Evolutionary conservation across 1,140 invertebrate species (phyloP).

Genomic region (Yoshiicerus persimilis): DNA sequence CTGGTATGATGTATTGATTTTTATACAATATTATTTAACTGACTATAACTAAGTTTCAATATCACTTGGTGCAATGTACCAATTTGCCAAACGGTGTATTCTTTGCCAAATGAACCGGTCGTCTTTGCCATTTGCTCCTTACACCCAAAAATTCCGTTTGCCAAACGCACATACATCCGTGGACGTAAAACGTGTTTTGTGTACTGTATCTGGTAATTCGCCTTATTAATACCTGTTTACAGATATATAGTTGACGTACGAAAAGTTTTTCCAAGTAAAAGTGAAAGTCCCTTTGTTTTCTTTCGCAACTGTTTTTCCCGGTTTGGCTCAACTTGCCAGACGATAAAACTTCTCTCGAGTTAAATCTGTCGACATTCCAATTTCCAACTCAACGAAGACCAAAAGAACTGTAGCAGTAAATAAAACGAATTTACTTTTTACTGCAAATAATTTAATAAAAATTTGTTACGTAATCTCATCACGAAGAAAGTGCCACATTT

Average conservation of each 20-base stretch:
- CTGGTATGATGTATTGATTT: too few relatives aligned
- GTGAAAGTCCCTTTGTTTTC: not conserved
- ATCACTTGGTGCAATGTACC: not conserved
- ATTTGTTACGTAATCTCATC: not conserved
- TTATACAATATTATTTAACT: too few relatives aligned
- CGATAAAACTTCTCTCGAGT: not conserved
- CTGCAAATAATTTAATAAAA: not conserved
- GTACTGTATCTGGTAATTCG: not conserved
- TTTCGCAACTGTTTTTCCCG: not conserved
- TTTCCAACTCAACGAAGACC: not conserved
- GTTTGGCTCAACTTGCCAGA: not conserved
- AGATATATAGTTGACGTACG: not conserved
- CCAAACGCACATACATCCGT: too few relatives aligned
- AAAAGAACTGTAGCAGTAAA: not conserved
- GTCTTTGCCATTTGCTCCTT: not conserved
- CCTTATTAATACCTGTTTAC: not conserved
- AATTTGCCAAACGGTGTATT: not conserved
- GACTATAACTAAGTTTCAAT: too few relatives aligned
- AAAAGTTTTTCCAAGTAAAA: not conserved
- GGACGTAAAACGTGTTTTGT: not conserved
- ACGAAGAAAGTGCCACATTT: not conserved
- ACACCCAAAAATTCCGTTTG: too few relatives aligned
- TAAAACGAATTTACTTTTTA: not conserved
- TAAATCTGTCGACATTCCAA: not conserved
- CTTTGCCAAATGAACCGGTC: not conserved